Conservation (phyloP, 1,140 invertebrate species). For the Drosophila bifasciata region DNA sequence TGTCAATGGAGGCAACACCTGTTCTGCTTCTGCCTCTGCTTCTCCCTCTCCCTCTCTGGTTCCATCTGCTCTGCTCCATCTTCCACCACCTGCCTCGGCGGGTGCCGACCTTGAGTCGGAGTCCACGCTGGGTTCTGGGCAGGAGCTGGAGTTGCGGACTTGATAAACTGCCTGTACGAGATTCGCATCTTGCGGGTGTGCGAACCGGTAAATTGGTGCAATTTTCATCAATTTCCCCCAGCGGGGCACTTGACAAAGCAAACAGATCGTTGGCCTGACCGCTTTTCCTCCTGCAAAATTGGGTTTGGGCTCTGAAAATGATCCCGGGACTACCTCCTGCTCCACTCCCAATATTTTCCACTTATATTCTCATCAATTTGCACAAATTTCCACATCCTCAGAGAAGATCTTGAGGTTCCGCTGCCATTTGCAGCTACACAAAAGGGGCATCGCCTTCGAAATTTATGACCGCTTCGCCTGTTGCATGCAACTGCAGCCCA, state of each 20-base stretch:
- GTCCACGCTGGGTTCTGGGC: slow-evolving; percentile 8
- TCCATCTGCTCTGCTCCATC: slow-evolving; percentile 16
- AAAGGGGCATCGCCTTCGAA: slow-evolving; percentile 58
- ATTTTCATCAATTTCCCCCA: slow-evolving; percentile 46
- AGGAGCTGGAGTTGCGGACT: neutral
- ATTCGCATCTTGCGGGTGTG: slow-evolving; percentile 44
- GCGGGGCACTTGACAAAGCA: slow-evolving; percentile 39
- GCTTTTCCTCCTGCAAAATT: neutral
- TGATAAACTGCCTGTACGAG: slow-evolving; percentile 19
- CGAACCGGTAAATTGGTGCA: slow-evolving; percentile 38
- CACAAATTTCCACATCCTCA: slow-evolving; percentile 33
- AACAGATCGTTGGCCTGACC: slow-evolving; percentile 27
- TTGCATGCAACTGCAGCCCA: slow-evolving; percentile 36
- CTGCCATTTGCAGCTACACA: slow-evolving; percentile 66
- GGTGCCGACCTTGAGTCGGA: slow-evolving; percentile 57
- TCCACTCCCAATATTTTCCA: slow-evolving; percentile 19
- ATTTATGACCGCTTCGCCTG: slow-evolving; percentile 64
- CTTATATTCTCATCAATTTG: slow-evolving; percentile 54
- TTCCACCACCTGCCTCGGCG: slow-evolving; percentile 1
- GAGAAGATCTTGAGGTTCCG: slow-evolving; percentile 15
- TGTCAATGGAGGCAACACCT: slow-evolving; percentile 74
- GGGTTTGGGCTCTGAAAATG: neutral
- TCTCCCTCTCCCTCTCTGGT: too few species aligned
- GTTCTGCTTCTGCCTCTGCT: slow-evolving; percentile 28
- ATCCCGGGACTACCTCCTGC: slow-evolving; percentile 11